Conservation (phyloP, 2,888 invertebrate genomes). For the Diarsia mendica region DNA sequence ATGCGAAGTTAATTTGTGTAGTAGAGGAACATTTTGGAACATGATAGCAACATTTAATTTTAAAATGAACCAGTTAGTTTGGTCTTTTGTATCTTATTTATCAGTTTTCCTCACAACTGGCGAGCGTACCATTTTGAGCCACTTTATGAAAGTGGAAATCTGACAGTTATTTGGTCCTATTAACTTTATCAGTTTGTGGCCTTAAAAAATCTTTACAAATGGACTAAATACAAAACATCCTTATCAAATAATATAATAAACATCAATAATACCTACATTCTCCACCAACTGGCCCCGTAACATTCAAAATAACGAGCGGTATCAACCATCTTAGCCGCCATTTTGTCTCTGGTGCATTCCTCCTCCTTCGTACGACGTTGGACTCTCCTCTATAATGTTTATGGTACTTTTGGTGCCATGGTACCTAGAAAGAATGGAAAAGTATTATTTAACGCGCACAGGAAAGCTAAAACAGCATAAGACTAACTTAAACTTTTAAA, state of each 20-base stretch:
- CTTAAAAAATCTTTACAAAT: background rate
- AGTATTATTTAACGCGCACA: background rate
- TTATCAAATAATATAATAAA: background rate
- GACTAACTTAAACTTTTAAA: too few species aligned
- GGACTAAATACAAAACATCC: too few species aligned
- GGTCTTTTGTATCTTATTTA: too few species aligned
- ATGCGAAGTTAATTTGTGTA: too few species aligned
- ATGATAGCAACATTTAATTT: too few species aligned
- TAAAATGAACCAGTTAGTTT: too few species aligned
- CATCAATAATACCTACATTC: conserved; percentile 64
- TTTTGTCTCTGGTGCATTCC: conserved; percentile 70
- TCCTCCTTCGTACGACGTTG: conserved; percentile 57
- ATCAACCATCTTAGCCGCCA: conserved; percentile 79
- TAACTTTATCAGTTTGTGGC: background rate
- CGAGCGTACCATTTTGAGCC: too few species aligned
- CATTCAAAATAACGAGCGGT: conserved; percentile 81
- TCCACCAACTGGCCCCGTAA: conserved; percentile 75
- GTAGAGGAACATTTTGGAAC: too few species aligned
- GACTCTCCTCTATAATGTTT: conserved; percentile 51
- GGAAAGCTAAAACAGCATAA: too few species aligned
- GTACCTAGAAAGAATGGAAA: conserved; percentile 25
- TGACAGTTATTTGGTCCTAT: background rate
- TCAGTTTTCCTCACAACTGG: too few species aligned
- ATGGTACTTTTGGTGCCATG: conserved; percentile 60
- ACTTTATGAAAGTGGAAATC: too few species aligned